Percentiles rank a stretch among this genome's conserved stretches.
phyloP scores from a whole-genome alignment of 2,888 invertebrate species.

The Malacosoma neustria region DNA sequence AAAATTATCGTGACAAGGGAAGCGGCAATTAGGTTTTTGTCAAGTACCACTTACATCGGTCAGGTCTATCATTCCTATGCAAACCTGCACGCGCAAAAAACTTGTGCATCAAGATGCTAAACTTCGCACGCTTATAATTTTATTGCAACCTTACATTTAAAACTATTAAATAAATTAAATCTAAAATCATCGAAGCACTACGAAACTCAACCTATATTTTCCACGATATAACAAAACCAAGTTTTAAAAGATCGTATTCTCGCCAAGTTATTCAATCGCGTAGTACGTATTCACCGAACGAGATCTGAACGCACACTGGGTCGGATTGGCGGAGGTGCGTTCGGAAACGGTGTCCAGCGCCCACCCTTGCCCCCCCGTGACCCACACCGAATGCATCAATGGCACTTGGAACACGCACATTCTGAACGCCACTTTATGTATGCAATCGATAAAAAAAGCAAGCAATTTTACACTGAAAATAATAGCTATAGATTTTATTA shows the following conservation, averaged over 20 bases:
- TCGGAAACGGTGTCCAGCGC: slow-evolving; percentile 31
- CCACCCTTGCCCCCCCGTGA: slow-evolving; percentile 40
- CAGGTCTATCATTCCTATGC: slow-evolving; percentile 63
- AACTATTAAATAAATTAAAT: slow-evolving; percentile 12
- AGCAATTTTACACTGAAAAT: slow-evolving; percentile 12
- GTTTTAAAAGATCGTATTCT: slow-evolving; percentile 49
- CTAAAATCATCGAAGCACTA: slow-evolving; percentile 36
- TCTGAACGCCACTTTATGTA: slow-evolving; percentile 42
- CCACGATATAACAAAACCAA: slow-evolving; percentile 26
- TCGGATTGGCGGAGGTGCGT: slow-evolving; percentile 24
- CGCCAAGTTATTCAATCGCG: slow-evolving; percentile 58
- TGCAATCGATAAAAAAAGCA: slow-evolving; percentile 45
- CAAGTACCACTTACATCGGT: slow-evolving; percentile 67
- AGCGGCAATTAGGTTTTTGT: slow-evolving; percentile 60
- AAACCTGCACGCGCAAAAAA: slow-evolving; percentile 56
- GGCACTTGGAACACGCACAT: slow-evolving; percentile 69
- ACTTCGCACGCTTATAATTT: slow-evolving; percentile 31
- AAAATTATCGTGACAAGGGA: slow-evolving; percentile 62
- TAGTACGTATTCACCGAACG: slow-evolving; percentile 49
- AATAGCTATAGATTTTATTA: too few species aligned
- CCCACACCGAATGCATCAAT: slow-evolving; percentile 73
- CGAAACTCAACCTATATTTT: slow-evolving; percentile 43
- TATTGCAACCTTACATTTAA: slow-evolving; percentile 28
- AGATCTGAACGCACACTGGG: slow-evolving; percentile 64
- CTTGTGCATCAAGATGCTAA: slow-evolving; percentile 46